Conservation (phyloP, 2,888 invertebrate genomes). For the Limnephilus marmoratus region DNA sequence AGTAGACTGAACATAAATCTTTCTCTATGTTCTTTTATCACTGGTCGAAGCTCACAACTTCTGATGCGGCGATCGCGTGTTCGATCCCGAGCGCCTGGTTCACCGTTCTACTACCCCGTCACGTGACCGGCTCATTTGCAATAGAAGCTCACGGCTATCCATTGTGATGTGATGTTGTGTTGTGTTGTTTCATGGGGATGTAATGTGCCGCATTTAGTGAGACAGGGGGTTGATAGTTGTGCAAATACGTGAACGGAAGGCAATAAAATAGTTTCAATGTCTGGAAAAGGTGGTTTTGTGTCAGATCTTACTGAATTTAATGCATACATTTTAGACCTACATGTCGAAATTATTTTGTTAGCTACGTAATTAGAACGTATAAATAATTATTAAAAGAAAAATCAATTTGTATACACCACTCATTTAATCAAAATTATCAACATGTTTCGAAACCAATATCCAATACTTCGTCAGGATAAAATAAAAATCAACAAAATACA, state of each 20-base stretch:
- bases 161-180: neutral
- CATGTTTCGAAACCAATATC: too few relatives aligned
- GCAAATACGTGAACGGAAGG: conserved; percentile 7
- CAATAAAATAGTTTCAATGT: neutral
- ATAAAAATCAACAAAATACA: too few relatives aligned
- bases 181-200: conserved; percentile 24
- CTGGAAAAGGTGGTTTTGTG: neutral
- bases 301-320: neutral
- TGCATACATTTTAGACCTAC: neutral
- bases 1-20: neutral
- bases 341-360: neutral
- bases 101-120: neutral
- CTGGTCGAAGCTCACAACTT: neutral
- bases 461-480: too few relatives aligned
- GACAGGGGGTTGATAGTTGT: neutral
- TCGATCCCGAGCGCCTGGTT: neutral
- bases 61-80: conserved; percentile 35
- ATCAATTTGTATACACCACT: too few relatives aligned
- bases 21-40: neutral
- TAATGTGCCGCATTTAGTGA: conserved; percentile 44
- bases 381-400: too few relatives aligned
- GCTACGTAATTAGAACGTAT: too few relatives aligned
- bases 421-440: too few relatives aligned
- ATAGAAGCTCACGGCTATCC: neutral
- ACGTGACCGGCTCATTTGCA: conserved; percentile 38